phyloP scores from a whole-genome alignment of 2,888 invertebrate species.

The Archaeoteleia sp. region DNA sequence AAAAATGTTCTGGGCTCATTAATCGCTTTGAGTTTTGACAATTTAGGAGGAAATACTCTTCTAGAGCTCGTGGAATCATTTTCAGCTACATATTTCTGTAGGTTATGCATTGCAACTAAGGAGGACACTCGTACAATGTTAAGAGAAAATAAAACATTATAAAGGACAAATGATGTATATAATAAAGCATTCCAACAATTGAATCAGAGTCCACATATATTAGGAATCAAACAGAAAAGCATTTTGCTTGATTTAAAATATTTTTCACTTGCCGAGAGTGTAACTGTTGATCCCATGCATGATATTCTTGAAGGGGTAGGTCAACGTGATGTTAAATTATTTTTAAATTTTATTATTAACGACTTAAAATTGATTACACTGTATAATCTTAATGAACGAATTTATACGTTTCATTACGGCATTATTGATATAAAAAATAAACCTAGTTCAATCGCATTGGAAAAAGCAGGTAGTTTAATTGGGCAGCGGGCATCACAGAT shows the following conservation, averaged over 20 bases:
- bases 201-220: constrained; percentile 1
- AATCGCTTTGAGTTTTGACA: constrained; percentile 37
- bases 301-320: constrained; percentile 27
- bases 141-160: constrained; percentile 9
- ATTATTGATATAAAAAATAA: constrained; percentile 25
- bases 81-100: constrained; percentile 26
- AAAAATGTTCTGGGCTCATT: too few species aligned
- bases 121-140: constrained; percentile 21
- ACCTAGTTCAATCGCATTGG: constrained; percentile 28
- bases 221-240: constrained; percentile 21
- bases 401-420: constrained; percentile 27
- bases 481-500: constrained; percentile 39
- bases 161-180: constrained; percentile 11
- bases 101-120: constrained; percentile 23
- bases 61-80: constrained; percentile 37
- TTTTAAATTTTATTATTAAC: constrained; percentile 12
- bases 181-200: constrained; percentile 8
- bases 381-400: too few species aligned
- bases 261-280: constrained; percentile 16
- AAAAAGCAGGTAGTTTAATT: constrained; percentile 28
- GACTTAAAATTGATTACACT: constrained; percentile 20
- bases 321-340: constrained; percentile 20
- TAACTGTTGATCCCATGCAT: constrained; percentile 23
- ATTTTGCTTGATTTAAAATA: constrained; percentile 18
- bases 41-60: constrained; percentile 34